Conservation (phyloP, 2,888 invertebrate species). For the Epirrita christyi region DNA sequence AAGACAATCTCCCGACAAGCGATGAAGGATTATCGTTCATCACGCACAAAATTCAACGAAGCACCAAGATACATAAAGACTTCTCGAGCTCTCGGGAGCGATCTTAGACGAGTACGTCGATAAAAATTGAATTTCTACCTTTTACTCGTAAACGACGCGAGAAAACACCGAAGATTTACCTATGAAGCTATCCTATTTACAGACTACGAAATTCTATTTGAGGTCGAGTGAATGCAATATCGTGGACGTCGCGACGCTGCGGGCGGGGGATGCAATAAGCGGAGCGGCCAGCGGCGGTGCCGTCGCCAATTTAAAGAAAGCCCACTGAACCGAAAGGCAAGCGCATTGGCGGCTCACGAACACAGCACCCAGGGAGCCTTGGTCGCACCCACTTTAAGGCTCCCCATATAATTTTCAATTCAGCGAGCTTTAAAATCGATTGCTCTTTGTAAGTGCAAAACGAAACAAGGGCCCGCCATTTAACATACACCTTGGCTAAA, state of each 20-base stretch:
- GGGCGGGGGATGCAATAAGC: slow-evolving; percentile 82
- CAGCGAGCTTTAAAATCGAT: slow-evolving; percentile 84
- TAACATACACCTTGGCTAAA: slow-evolving; percentile 60
- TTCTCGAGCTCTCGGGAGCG: slow-evolving; percentile 45
- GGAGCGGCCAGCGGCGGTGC: slow-evolving; percentile 77
- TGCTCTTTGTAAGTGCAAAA: slow-evolving; percentile 82
- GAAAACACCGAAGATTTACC: slow-evolving; percentile 70
- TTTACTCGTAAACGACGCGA: slow-evolving; percentile 64
- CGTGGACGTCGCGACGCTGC: slow-evolving; percentile 79
- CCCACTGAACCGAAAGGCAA: slow-evolving; percentile 86
- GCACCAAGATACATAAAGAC: slow-evolving; percentile 27
- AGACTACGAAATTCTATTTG: slow-evolving; percentile 81
- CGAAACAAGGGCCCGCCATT: slow-evolving; percentile 63
- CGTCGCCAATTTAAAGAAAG: slow-evolving; percentile 86
- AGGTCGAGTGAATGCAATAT: slow-evolving; percentile 83
- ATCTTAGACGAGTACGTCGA: slow-evolving; percentile 62
- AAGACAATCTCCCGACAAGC: slow-evolving; percentile 71
- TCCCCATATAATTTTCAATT: slow-evolving; percentile 84
- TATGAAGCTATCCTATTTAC: slow-evolving; percentile 78
- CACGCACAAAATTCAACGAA: slow-evolving; percentile 72
- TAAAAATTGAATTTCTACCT: slow-evolving; percentile 73
- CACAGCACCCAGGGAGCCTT: slow-evolving; percentile 65
- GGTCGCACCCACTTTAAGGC: slow-evolving; percentile 65
- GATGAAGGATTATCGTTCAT: slow-evolving; percentile 73
- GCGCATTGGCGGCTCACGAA: slow-evolving; percentile 84